A percentile compares a stretch with the other conserved stretches of the same genome.
Evolutionary conservation across 2,113 vertebrate genomes (phyloP).

Genomic region (Rhipidura dahli): DNA sequence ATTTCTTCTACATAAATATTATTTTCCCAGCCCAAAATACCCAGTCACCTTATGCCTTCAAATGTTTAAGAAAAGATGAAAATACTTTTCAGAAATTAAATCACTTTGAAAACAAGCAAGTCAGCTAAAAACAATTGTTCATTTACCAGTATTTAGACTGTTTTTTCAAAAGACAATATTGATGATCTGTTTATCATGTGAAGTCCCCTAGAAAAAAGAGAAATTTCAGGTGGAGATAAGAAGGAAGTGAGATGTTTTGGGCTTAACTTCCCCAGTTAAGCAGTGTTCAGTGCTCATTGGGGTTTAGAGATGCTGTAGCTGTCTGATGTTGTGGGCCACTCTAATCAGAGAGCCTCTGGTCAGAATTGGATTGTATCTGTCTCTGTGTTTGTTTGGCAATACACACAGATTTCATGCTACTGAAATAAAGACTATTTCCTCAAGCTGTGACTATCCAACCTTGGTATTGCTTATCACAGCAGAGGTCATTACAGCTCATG

Average conservation of each 20-base stretch:
- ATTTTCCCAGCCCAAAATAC: background rate
- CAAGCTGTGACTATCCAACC: background rate
- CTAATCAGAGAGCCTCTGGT: background rate
- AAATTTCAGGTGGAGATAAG: background rate
- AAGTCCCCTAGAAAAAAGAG: background rate
- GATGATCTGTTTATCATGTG: background rate
- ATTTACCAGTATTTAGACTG: background rate
- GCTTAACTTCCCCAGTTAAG: background rate
- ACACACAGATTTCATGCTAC: background rate
- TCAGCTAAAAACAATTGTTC: background rate
- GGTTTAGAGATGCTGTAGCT: background rate
- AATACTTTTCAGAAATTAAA: background rate
- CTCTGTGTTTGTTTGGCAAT: background rate
- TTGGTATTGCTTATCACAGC: background rate
- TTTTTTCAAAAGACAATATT: background rate
- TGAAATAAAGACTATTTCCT: background rate
- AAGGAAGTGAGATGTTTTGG: background rate
- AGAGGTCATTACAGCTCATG: background rate
- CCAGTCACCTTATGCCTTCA: background rate
- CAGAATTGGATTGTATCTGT: background rate
- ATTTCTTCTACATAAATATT: background rate
- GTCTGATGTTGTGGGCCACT: background rate
- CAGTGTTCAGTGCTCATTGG: background rate
- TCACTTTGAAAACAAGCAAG: accelerated
- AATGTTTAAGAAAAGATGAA: background rate